phyloP scores from a whole-genome alignment of 2,113 vertebrate species.

The Chloebia gouldiae region DNA sequence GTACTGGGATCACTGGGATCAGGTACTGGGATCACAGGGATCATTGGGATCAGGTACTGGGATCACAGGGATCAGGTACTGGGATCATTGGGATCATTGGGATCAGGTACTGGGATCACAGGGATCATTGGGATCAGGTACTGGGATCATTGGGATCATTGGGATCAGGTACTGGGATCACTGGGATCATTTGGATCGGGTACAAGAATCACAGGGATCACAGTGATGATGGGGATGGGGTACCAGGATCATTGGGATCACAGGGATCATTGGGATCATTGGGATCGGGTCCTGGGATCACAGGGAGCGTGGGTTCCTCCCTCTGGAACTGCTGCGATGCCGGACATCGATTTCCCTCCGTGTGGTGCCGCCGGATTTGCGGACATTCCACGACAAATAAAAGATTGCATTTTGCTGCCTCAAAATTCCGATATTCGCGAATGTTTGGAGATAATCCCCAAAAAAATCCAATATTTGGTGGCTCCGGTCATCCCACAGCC shows the following conservation, averaged over 20 bases:
- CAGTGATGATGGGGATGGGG: no score
- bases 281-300: background rate
- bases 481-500: background rate
- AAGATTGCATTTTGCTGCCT: background rate
- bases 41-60: background rate
- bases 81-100: background rate
- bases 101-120: background rate
- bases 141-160: background rate
- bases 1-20: background rate
- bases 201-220: background rate
- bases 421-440: fast-evolving
- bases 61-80: background rate
- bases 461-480: background rate
- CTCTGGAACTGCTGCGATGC: background rate
- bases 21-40: background rate
- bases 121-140: no score
- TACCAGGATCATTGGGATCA: background rate
- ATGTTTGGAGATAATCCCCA: background rate
- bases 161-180: no score
- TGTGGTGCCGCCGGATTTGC: background rate
- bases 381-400: background rate
- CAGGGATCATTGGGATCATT: background rate
- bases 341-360: background rate
- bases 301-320: background rate
- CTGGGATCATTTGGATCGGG: no score